These are phyloP conservation scores for Rhopalosiphum padi DNA, from an alignment of 1,140 invertebrate species.

Conservation along the genomic window DNA sequence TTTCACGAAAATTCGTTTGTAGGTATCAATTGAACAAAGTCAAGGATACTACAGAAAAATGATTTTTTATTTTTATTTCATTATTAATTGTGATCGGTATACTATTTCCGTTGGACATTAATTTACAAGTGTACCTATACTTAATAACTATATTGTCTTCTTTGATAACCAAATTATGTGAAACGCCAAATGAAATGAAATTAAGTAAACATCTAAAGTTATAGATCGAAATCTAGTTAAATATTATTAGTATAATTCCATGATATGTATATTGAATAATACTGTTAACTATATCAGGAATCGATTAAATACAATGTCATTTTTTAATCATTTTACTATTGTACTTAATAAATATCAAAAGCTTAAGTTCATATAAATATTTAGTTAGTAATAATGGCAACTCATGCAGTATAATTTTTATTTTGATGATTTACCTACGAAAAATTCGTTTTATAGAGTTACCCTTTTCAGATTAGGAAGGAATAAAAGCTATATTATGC, in stretches of 20 bases:
- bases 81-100: too few relatives aligned
- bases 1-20: not conserved
- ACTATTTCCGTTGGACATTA: not conserved
- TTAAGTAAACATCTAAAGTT: not conserved
- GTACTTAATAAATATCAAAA: not conserved
- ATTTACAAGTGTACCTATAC: not conserved
- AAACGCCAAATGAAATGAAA: fast-evolving
- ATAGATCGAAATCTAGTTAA: not conserved
- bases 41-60: not conserved
- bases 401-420: not conserved
- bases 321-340: too few relatives aligned
- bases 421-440: not conserved
- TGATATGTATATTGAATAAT: too few relatives aligned
- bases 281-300: not conserved
- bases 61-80: too few relatives aligned
- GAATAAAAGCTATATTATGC: not conserved
- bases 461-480: not conserved
- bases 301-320: not conserved
- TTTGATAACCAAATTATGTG: not conserved
- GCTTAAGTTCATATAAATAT: not conserved
- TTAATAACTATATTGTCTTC: not conserved
- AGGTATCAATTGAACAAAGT: not conserved
- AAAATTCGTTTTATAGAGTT: not conserved
- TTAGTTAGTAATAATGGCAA: not conserved
- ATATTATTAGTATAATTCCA: not conserved